A percentile compares a stretch with the other conserved stretches of the same genome.
phyloP scores from a whole-genome alignment of 2,888 invertebrate genomes.

The Eupithecia inturbata region DNA sequence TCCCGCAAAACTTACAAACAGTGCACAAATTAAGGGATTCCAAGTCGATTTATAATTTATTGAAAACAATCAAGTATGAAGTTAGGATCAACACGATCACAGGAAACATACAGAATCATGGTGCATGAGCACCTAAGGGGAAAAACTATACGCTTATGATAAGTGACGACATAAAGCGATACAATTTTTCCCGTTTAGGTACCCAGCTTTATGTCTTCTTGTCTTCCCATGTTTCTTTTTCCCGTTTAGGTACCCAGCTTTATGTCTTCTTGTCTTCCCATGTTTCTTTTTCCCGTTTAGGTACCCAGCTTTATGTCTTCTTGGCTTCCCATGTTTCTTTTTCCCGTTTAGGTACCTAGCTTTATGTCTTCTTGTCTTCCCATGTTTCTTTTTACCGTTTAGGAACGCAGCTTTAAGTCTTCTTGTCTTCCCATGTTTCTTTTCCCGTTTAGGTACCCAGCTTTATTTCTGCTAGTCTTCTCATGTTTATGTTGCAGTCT shows the following conservation, averaged over 20 bases:
- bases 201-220: neutral
- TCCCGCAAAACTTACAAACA: no score
- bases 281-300: neutral
- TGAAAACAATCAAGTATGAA: no score
- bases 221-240: neutral
- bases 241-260: neutral
- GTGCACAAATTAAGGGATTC: no score
- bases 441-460: no score
- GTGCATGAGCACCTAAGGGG: neutral
- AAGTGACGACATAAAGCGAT: neutral
- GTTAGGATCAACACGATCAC: no score
- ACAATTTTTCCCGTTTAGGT: neutral
- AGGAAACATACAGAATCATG: neutral
- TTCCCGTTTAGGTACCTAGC: neutral
- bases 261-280: neutral
- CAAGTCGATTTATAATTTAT: no score
- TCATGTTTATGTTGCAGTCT: no score
- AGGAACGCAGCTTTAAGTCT: neutral
- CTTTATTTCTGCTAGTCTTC: no score
- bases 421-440: neutral
- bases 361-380: neutral
- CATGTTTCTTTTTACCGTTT: neutral
- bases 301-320: neutral
- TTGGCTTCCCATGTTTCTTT: neutral
- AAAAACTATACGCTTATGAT: constrained; percentile 10